Evolutionary conservation across 1,140 invertebrate species (phyloP), one percentile per base, ranked within the genome.

Genomic region (Bombus haemorrhoidalis): DNA sequence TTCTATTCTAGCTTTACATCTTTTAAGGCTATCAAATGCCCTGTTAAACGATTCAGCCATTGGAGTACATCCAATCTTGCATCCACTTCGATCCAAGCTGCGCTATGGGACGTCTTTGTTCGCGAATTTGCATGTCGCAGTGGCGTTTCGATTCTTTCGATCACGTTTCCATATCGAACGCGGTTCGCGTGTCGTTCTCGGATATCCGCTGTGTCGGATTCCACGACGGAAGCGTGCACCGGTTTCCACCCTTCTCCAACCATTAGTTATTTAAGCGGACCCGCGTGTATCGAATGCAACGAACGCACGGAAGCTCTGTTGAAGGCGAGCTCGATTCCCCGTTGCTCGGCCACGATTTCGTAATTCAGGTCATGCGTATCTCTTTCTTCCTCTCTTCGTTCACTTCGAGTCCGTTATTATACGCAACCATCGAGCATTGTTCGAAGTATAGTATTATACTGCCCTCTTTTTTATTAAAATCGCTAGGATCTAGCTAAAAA

Each of bases 311-410:
- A 84, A 84, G 64, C 37, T 3, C 18, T 22, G 64, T 13, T 15
- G 25, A n/a, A 37, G 34, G 3, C 8, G n/a, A 6, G 64, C 71
- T 84, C 82, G 53, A 84, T 79, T 59, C 53, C 66, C 37, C 66
- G 64, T 76, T 59, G n/a, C 28, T 43, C 32, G 68, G 34, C 43
- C 32, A 80, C 57, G 57, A 85, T 81, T 85, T 85, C 83, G 79
- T 85, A 81, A 85, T 85, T 85, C 78, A 85, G 77, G 83, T 81
- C 77, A 85, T 64, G 57, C 77, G 43, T 57, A 57, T 73, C 53
- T 72, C 57, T 62, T 41, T 64, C 74, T 34, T 25, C 22, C 53
- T 25, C 34, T 37, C 18, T 57, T 37, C 32, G 34, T 57, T 13
- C 39, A 47, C 72, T 25, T 22, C 2, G 6, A 22, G 18, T 15